Evolutionary conservation across 1,140 invertebrate species (phyloP).

Genomic region (Microplitis mediator): DNA sequence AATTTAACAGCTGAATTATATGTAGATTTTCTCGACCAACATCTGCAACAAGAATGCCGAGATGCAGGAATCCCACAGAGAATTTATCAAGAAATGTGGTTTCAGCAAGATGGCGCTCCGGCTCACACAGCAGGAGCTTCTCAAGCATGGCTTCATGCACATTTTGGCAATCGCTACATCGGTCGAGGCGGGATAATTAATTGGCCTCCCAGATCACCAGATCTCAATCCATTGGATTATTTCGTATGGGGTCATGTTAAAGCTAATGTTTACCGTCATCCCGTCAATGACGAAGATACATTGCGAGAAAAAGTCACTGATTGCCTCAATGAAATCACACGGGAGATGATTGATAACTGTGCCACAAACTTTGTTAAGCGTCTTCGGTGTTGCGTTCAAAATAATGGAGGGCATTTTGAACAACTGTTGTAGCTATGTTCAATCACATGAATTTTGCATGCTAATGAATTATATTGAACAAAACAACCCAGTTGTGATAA

Average conservation of each 20-base stretch:
- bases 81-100: constrained; percentile 25
- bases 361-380: no score
- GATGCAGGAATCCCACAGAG: constrained; percentile 21
- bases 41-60: constrained; percentile 38
- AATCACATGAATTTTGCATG: no score
- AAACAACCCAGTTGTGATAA: no score
- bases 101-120: constrained; percentile 35
- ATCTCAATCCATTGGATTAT: constrained; percentile 39
- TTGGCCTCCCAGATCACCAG: no score
- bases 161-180: constrained; percentile 13
- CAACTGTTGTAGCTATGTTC: no score
- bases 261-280: constrained; percentile 40
- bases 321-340: no score
- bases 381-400: no score
- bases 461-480: no score
- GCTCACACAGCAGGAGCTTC: constrained; percentile 5
- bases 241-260: constrained; percentile 46
- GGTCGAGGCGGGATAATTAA: neutral
- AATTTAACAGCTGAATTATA: no score
- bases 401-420: no score
- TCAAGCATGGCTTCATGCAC: neutral
- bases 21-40: constrained; percentile 16
- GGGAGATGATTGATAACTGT: no score
- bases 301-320: no score
- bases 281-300: neutral